A percentile compares a stretch with the other conserved stretches of the same genome.
phyloP scores from a whole-genome alignment of 2,888 invertebrate species.

The Stenoptilia bipunctidactyla region DNA sequence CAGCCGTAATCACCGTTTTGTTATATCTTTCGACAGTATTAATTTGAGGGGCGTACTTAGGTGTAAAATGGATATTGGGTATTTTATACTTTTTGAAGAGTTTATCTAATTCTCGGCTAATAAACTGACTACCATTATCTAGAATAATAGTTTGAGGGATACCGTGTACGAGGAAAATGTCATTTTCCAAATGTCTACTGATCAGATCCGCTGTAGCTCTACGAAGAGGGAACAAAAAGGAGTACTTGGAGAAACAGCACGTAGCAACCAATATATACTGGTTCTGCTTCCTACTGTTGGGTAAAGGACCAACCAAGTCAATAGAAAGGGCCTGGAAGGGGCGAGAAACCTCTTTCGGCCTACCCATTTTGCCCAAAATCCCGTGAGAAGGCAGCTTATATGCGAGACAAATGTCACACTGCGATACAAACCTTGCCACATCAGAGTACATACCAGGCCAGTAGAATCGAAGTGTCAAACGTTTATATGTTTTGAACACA shows the following conservation, averaged over 20 bases:
- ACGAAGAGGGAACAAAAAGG: slow-evolving; percentile 13
- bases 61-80: slow-evolving; percentile 3
- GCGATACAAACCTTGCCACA: slow-evolving; percentile 10
- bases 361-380: slow-evolving; percentile 16
- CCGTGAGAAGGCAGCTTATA: slow-evolving; percentile 10
- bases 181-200: slow-evolving; percentile 7
- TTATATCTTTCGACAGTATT: slow-evolving; percentile 6
- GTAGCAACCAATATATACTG: no score
- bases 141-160: slow-evolving; percentile 2
- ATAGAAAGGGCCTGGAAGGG: slow-evolving; percentile 18
- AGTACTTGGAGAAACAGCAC: no score
- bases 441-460: slow-evolving; percentile 16
- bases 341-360: slow-evolving; percentile 15
- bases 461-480: slow-evolving; percentile 12
- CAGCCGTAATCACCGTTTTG: slow-evolving; percentile 13
- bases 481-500: slow-evolving; percentile 18
- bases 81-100: slow-evolving; percentile 6
- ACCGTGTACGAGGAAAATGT: slow-evolving; percentile 5
- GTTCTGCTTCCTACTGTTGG: slow-evolving; percentile 11
- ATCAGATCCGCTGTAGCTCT: slow-evolving; percentile 12
- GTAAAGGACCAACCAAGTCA: slow-evolving; percentile 19
- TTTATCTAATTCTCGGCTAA: background rate
- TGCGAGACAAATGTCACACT: slow-evolving; percentile 12
- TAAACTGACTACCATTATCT: slow-evolving; percentile 6
- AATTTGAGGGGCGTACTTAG: slow-evolving; percentile 3